Base-by-base conservation (phyloP, 2,113 vertebrate species). In the Oncorhynchus nerka region DNA sequence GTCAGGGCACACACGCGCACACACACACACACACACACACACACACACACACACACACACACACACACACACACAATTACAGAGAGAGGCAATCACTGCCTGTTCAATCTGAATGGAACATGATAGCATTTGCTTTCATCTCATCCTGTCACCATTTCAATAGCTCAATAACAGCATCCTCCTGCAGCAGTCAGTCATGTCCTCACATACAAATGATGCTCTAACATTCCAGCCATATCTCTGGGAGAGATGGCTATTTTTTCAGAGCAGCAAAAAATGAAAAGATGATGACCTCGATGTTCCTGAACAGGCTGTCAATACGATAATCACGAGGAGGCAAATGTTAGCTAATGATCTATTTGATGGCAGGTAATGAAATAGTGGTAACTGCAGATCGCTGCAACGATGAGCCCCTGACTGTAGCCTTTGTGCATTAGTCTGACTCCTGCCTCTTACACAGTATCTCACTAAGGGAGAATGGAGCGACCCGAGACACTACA, bases 91-190 rank as follows among this genome's bases (percentile, higher is more conserved):
- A 85, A 81, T 75, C 82, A 69, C 79, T 61, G 80, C 72, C 70
- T 73, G 75, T 65, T 83, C 22, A 75, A 83, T 64, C 65, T 76
- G 75, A 87, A 81, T 73, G 68, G 49, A 83, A 80, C 34, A 45
- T 64, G 83, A 85, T 73, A 64, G 30, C 5, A 45, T 82, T 75
- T 64, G 45, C 79, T 83, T 79, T 85, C 80, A 84, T 86, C 80
- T 78, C 11, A 73, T 2, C 30, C 57, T 73, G 68, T 70, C 15
- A 9, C 65, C 16, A 28, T 67, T 30, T 67, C 15, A 28, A 30
- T 16, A 26, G 7, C 26, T 32, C 65, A 67, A 67, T 57, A 15
- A 19, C 9, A 11, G 9, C 39, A 45, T 45, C 39, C 9, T 57
- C 15, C 55, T 57, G 13, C 9, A 19, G 12, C 39, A 13, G 51